Percentiles rank a stretch among this genome's conserved stretches.
These are phyloP conservation scores for Polydrusus tereticollis DNA, from an alignment of 2,888 invertebrate species.

Conservation along the genomic window DNA sequence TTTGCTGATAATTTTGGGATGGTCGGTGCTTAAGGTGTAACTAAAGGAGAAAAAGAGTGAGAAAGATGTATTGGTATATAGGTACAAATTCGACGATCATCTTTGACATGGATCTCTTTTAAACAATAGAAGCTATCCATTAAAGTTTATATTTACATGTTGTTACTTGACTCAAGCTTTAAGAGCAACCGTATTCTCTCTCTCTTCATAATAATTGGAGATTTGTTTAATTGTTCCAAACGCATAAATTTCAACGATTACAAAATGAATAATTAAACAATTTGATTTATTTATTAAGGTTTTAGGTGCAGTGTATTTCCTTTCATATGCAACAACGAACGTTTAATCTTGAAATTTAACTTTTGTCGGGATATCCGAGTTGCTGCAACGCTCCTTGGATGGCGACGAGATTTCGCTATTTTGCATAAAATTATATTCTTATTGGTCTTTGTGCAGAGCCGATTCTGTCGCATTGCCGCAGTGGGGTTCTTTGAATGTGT, in stretches of 20 bases:
- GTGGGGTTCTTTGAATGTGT: too few species aligned
- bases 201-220: background rate
- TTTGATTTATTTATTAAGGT: background rate
- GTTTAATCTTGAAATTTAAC: background rate
- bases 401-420: background rate
- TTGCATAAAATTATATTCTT: background rate
- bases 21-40: background rate
- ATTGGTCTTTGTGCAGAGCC: too few species aligned
- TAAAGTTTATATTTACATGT: too few species aligned
- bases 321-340: background rate
- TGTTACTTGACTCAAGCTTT: too few species aligned
- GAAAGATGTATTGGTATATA: too few species aligned
- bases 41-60: background rate
- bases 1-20: constrained; percentile 18
- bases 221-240: background rate
- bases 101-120: too few species aligned
- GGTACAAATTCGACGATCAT: too few species aligned
- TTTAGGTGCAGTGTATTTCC: background rate
- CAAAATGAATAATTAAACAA: background rate
- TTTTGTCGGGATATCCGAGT: background rate
- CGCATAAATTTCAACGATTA: background rate
- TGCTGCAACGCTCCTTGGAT: background rate
- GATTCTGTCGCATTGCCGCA: too few species aligned
- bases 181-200: too few species aligned
- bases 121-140: too few species aligned